Evolutionary conservation across 2,888 invertebrate species (phyloP).

Genomic region (Gisinianus flammeolus): DNA sequence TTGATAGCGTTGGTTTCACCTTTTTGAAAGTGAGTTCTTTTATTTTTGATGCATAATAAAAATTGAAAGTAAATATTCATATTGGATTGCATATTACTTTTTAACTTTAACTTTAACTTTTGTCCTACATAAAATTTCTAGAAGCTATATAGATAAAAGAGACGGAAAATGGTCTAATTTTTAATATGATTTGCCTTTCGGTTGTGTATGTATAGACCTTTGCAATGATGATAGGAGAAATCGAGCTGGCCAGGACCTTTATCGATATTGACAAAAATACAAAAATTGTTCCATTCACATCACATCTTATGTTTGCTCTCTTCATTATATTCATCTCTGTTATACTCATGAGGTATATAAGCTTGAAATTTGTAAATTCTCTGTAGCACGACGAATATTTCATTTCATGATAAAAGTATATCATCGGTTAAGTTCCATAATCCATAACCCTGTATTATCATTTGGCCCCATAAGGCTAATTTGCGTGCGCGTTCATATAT

Average conservation of each 20-base stretch:
- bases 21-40: conserved; percentile 57
- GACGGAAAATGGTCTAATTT: no score
- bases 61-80: no score
- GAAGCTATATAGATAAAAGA: not conserved
- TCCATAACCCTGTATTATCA: no score
- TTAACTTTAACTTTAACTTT: not conserved
- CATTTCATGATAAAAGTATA: no score
- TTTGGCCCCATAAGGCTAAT: no score
- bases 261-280: conserved; percentile 56
- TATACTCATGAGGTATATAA: conserved; percentile 58
- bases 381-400: no score
- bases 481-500: no score
- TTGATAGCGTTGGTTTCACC: conserved; percentile 59
- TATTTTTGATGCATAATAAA: not conserved
- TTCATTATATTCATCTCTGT: conserved; percentile 59
- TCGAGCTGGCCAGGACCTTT: conserved; percentile 58
- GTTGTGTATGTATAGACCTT: conserved; percentile 56
- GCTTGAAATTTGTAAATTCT: no score
- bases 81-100: no score
- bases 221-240: conserved; percentile 59
- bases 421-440: no score
- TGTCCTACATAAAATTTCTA: not conserved
- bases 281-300: conserved; percentile 58
- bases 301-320: conserved; percentile 58
- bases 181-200: not conserved